These are phyloP conservation scores for Alviniconcha marisindica DNA, from an alignment of 1,140 invertebrate species.

Conservation along the genomic window DNA sequence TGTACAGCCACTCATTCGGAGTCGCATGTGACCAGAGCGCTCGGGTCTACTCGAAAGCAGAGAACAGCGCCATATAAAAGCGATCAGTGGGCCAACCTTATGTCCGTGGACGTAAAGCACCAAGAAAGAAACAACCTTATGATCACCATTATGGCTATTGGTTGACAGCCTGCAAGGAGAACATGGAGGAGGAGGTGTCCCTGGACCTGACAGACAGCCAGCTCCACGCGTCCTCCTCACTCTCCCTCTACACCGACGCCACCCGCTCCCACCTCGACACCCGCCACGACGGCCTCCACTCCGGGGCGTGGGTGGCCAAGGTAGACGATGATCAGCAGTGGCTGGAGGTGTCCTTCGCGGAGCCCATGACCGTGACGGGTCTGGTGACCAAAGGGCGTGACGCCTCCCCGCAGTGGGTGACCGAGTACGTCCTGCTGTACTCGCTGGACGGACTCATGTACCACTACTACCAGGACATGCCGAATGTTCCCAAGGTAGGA, in stretches of 20 bases:
- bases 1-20: too few relatives aligned
- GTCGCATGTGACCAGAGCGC: too few relatives aligned
- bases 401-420: conserved; percentile 30
- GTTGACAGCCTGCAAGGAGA: conserved; percentile 30
- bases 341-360: conserved; percentile 31
- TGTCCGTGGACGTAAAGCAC: too few relatives aligned
- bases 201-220: conserved; percentile 3
- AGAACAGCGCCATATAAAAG: too few relatives aligned
- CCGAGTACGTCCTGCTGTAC: conserved; percentile 30
- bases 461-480: conserved; percentile 23
- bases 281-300: background rate
- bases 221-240: conserved; percentile 33
- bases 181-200: conserved; percentile 15
- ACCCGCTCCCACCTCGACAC: background rate
- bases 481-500: conserved; percentile 27
- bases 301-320: conserved; percentile 35
- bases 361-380: conserved; percentile 16
- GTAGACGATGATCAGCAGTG: conserved; percentile 31
- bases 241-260: conserved; percentile 34
- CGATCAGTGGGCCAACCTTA: too few relatives aligned
- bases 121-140: too few relatives aligned
- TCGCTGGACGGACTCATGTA: conserved; percentile 32
- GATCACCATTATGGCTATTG: too few relatives aligned
- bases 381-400: conserved; percentile 30
- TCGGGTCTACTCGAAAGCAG: too few relatives aligned